phyloP scores from a whole-genome alignment of 2,797 vertebrate genomes.

The Mormyrops boulengeri region DNA sequence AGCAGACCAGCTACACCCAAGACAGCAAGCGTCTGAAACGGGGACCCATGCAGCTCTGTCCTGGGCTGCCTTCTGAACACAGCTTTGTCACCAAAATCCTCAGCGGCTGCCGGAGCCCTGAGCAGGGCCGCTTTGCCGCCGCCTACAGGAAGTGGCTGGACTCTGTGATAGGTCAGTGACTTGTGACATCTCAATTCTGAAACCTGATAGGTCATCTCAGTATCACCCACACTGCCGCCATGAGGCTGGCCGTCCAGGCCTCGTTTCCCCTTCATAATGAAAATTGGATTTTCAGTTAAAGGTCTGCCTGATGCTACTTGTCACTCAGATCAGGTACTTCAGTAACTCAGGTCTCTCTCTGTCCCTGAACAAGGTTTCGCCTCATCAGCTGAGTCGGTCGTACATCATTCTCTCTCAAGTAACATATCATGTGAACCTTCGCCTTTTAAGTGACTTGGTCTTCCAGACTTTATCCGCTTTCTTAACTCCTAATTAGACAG shows the following conservation, averaged over 20 bases:
- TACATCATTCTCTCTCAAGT: neutral
- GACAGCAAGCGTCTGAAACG: constrained; percentile 87
- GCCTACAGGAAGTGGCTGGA: constrained; percentile 90
- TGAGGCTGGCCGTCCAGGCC: constrained; percentile 34
- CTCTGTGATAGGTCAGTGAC: constrained; percentile 72
- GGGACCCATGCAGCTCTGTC: constrained; percentile 57
- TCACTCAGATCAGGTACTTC: constrained; percentile 44
- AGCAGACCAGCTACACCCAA: constrained; percentile 68
- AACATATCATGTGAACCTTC: constrained; percentile 8
- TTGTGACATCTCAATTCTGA: constrained; percentile 19
- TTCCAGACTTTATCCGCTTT: constrained; percentile 11
- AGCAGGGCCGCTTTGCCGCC: constrained; percentile 81
- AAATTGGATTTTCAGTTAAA: constrained; percentile 50
- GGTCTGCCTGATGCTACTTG: constrained; percentile 23
- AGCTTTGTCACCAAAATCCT: constrained; percentile 71
- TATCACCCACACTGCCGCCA: neutral
- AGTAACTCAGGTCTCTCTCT: constrained; percentile 49
- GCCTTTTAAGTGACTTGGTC: constrained; percentile 7
- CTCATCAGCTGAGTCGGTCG: constrained; percentile 26
- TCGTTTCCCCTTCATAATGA: constrained; percentile 50
- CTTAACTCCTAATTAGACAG: neutral
- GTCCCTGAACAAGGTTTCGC: constrained; percentile 10
- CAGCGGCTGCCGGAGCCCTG: constrained; percentile 63
- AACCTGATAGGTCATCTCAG: constrained; percentile 19
- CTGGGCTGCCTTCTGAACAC: constrained; percentile 68